These are phyloP conservation scores for Brachionus manjavacas DNA, from an alignment of 1,140 invertebrate species.

Conservation along the genomic window DNA sequence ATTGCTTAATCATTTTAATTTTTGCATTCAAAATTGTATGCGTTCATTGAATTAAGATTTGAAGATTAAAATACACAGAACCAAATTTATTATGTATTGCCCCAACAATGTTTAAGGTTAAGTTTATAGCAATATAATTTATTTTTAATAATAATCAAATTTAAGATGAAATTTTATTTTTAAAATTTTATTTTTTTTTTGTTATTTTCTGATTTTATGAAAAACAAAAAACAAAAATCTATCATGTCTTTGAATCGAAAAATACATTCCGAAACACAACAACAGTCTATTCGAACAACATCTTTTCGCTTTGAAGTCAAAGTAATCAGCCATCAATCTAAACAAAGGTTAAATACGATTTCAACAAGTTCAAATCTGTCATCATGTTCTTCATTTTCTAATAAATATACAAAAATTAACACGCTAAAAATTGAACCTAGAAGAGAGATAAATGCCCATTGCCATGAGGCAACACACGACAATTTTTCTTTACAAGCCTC, in stretches of 20 bases:
- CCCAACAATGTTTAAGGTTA: background rate
- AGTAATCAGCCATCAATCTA: background rate
- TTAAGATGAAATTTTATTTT: background rate
- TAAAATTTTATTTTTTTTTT: background rate
- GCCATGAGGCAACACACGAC: background rate
- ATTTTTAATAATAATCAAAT: background rate
- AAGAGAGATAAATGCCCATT: background rate
- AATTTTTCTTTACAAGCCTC: too few relatives aligned
- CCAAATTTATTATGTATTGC: background rate
- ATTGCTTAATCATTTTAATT: background rate
- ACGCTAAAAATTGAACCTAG: background rate
- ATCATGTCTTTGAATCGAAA: background rate
- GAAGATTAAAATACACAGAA: background rate
- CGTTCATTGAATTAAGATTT: too few relatives aligned
- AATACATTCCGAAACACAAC: background rate
- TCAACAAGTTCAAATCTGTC: background rate
- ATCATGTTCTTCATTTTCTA: conserved; percentile 2
- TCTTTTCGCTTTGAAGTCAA: conserved; percentile 2
- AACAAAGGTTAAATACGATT: background rate
- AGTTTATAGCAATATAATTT: background rate
- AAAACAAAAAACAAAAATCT: background rate
- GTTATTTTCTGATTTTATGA: background rate
- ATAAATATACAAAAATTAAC: background rate
- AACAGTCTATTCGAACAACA: background rate
- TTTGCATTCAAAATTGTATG: too few relatives aligned